Conservation (phyloP, 2,888 invertebrate genomes). For the Geotrupes spiniger region DNA sequence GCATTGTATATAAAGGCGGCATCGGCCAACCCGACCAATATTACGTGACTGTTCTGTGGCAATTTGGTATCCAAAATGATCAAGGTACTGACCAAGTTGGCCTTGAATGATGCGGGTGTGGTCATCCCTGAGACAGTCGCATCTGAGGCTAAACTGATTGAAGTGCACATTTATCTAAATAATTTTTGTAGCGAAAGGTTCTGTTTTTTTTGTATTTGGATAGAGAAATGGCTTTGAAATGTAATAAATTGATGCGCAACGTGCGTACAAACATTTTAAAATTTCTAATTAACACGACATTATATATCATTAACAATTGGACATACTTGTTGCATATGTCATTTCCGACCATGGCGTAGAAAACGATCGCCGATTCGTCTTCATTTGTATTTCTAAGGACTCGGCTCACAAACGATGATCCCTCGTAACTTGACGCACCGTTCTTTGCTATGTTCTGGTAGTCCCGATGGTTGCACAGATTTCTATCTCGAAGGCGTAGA, state of each 20-base stretch:
- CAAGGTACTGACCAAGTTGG: conserved; percentile 35
- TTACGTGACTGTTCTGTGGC: conserved; percentile 49
- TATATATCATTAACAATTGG: no score
- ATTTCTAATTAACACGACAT: no score
- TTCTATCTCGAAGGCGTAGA: conserved; percentile 44
- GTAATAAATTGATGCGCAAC: no score
- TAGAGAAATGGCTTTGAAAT: no score
- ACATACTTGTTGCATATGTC: conserved; percentile 55
- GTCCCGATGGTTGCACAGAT: conserved; percentile 53
- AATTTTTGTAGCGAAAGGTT: no score
- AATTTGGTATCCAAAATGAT: conserved; percentile 42
- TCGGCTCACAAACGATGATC: conserved; percentile 35
- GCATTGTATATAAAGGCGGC: conserved; percentile 49
- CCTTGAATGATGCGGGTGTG: conserved; percentile 38
- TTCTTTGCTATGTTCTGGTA: conserved; percentile 54
- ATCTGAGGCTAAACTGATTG: conserved; percentile 39
- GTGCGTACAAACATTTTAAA: no score
- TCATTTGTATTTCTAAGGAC: conserved; percentile 42
- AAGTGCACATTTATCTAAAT: no score
- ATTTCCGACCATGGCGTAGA: conserved; percentile 52
- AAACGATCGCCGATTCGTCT: conserved; percentile 49
- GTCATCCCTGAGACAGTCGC: conserved; percentile 51
- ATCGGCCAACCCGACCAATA: conserved; percentile 50
- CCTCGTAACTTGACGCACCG: conserved; percentile 42
- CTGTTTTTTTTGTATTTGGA: no score